Base-by-base conservation (phyloP, 2,113 vertebrate species). In the Geococcyx californianus region DNA sequence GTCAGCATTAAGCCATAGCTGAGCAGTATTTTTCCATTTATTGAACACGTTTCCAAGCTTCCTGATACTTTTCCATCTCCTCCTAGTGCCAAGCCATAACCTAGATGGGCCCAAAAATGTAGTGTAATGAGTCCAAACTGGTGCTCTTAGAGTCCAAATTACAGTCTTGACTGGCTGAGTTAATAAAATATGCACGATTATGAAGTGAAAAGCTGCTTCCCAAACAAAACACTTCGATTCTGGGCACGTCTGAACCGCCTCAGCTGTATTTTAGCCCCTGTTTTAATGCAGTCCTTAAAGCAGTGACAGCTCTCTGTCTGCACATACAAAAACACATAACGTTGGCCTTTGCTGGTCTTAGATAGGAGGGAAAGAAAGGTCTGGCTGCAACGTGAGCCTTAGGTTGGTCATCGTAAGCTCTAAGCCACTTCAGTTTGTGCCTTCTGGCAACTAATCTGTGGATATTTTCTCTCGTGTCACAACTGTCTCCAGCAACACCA, bases 181-280 rank as follows among this genome's bases (percentile, higher is more conserved):
- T 94, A 86, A 80, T 95, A 58, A 90, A 95, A 90, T 62, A 73
- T 76, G 63, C 28, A 77, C 80, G 75, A 86, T 74, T 54, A 24
- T 69, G 75, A 73, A 88, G 55, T 51, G 59, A 69, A 86, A 88
- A 80, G 58, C 54, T 64, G 67, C 86, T 69, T 77, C 45, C 49
- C 36, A 38, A 54, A 47, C 66, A 59, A 85, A 92, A 40, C 49
- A 7, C 16, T 54, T 8, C 51, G 62, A 44, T 88, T 83, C 24
- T 52, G 34, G 85, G 36, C 11, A 26, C 36, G 21, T 64, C 59
- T 80, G 63, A 90, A 51, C 51, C 26, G 4, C 14, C 85, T 91
- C 47, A 75, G 47, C 52, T 94, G 36, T 78, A 20, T 40, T 74
- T 49, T 49, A 87, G 13, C 6, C 26, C n/a, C 14, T 77, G 2